Percentiles rank a stretch among this genome's conserved stretches.
Conservation (phyloP, 2,797 vertebrate species). For the Peromyscus eremicus region DNA sequence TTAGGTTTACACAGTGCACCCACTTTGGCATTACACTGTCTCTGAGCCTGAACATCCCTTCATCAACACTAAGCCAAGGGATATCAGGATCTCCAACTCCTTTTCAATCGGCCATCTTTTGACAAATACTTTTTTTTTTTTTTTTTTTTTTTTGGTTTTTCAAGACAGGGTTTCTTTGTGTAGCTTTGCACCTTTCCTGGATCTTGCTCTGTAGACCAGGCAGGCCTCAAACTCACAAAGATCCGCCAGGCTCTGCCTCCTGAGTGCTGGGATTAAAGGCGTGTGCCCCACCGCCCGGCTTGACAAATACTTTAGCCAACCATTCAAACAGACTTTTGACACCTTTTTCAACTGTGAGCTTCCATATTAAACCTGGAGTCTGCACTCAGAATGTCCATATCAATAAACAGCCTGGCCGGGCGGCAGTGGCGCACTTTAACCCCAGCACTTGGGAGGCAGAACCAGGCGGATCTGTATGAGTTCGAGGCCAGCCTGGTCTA, state of each 20-base stretch:
- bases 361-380: neutral
- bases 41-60: neutral
- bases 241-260: no score
- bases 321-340: neutral
- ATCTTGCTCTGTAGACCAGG: no score
- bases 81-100: neutral
- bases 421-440: no score
- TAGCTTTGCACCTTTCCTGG: no score
- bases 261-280: no score
- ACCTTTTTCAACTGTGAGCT: neutral
- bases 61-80: neutral
- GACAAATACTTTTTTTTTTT: neutral
- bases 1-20: neutral
- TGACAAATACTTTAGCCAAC: neutral
- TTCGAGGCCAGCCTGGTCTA: no score
- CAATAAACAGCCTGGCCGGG: neutral
- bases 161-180: no score
- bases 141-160: no score
- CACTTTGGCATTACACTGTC: fast-evolving
- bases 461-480: no score
- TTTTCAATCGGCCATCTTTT: neutral
- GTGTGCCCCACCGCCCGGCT: no score
- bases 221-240: no score
- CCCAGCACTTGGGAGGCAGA: no score
- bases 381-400: neutral